Percentiles rank a stretch among this genome's conserved stretches.
Conservation (phyloP, 2,113 vertebrate species). For the Cynocephalus volans region DNA sequence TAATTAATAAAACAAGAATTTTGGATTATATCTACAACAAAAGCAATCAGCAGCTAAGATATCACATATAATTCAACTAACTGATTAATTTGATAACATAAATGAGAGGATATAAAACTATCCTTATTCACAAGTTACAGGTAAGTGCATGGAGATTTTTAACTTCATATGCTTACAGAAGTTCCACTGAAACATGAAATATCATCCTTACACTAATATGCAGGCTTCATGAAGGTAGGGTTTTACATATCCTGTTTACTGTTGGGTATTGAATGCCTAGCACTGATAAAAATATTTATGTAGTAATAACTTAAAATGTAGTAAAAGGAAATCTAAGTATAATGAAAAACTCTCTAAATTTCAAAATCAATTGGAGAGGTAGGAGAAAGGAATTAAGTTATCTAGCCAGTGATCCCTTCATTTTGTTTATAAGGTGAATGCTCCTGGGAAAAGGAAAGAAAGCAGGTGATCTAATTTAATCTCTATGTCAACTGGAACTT, state of each 20-base stretch:
- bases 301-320: slow-evolving; percentile 19
- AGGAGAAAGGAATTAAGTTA: not conserved
- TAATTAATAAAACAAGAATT: slow-evolving; percentile 18
- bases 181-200: not conserved
- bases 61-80: not conserved
- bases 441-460: not conserved
- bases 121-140: not conserved
- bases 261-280: not conserved
- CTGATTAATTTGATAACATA: not conserved
- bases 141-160: not conserved
- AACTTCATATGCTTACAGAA: not conserved
- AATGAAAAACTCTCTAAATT: slow-evolving; percentile 44
- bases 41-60: not conserved
- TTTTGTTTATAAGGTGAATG: not conserved
- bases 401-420: not conserved
- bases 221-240: not conserved
- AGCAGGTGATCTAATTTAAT: not conserved
- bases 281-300: not conserved
- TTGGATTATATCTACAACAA: not conserved
- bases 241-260: not conserved
- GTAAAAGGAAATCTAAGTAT: not conserved
- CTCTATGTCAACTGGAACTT: not conserved
- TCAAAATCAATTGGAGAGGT: not conserved
- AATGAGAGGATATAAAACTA: not conserved
- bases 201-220: not conserved